A percentile compares a stretch with the other conserved stretches of the same genome.
Conservation (phyloP, 23 tunicate genomes). For the Phallusia fumigata region DNA sequence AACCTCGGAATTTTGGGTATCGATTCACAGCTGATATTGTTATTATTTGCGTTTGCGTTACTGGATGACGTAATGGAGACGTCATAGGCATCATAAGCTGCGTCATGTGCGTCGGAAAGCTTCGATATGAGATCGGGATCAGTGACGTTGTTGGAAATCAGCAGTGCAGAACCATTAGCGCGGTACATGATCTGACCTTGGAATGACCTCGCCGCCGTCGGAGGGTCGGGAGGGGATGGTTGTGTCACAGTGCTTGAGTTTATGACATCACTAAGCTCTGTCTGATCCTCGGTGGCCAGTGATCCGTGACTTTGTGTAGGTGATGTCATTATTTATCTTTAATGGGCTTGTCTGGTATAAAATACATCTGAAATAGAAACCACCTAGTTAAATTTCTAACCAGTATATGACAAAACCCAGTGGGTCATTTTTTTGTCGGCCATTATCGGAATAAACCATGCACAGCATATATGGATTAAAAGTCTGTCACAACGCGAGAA, state of each 20-base stretch:
- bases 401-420: no score
- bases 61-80: not conserved
- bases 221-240: not conserved
- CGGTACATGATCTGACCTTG: constrained; percentile 18
- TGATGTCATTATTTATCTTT: not conserved
- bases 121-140: not conserved
- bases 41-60: not conserved
- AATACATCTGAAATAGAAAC: not conserved
- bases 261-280: not conserved
- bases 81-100: not conserved
- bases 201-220: not conserved
- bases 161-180: constrained; percentile 4
- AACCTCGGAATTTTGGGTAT: not conserved
- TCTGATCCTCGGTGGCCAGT: not conserved
- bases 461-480: no score
- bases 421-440: no score
- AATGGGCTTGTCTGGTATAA: not conserved
- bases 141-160: not conserved
- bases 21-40: not conserved
- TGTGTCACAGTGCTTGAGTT: constrained; percentile 6
- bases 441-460: no score
- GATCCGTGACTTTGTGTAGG: not conserved
- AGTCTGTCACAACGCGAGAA: no score
- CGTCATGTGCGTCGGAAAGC: not conserved
- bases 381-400: no score